These are phyloP conservation scores for Netelia virgata DNA, from an alignment of 2,888 invertebrate genomes.

Conservation along the genomic window DNA sequence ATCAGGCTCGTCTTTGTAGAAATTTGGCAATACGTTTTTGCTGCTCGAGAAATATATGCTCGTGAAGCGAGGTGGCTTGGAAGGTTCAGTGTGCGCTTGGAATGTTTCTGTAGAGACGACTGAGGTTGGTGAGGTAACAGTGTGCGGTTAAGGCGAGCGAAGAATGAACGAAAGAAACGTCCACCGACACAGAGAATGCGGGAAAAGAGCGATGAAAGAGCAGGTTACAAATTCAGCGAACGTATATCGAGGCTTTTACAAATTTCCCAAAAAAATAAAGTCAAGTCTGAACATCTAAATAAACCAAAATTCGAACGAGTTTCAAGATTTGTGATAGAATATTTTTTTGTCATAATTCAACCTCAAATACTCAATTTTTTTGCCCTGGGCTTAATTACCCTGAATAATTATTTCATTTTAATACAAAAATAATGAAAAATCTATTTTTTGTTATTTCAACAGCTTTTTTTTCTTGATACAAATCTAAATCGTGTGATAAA, in stretches of 20 bases:
- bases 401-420: no score
- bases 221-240: constrained; percentile 1
- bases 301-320: no score
- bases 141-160: constrained; percentile 33
- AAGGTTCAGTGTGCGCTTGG: constrained; percentile 81
- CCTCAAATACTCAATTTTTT: no score
- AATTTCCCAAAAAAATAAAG: not conserved
- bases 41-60: constrained; percentile 68
- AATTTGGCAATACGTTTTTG: constrained; percentile 39
- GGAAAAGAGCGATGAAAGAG: constrained; percentile 15
- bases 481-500: not conserved
- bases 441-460: no score
- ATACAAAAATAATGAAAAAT: no score
- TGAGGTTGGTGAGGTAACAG: constrained; percentile 76
- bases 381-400: no score
- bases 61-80: constrained; percentile 54
- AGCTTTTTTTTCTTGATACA: not conserved
- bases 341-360: no score
- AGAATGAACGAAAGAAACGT: constrained; percentile 33
- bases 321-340: no score
- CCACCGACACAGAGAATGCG: constrained; percentile 10
- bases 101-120: constrained; percentile 73
- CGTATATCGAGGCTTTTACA: not conserved
- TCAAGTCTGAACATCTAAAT: no score
- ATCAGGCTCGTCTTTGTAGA: not conserved